Base-by-base conservation (phyloP, 2,888 invertebrate species). In the Aphrophora alni region DNA sequence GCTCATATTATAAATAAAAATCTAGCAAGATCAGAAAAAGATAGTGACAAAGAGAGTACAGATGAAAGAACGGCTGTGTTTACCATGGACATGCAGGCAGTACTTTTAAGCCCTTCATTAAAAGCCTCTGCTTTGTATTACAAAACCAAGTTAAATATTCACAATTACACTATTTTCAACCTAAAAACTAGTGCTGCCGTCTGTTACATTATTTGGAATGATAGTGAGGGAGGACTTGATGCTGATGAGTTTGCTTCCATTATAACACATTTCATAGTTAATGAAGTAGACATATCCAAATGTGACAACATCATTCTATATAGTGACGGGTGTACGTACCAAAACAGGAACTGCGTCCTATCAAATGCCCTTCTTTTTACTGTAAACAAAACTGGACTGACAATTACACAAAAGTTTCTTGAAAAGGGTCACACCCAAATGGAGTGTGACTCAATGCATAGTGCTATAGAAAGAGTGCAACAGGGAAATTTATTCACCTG, bases 391-490 rank as follows among this genome's bases (percentile, higher is more conserved):
- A 74, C 74, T 14, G 74, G 74, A 21, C 44, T 84, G 21, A 81
- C 76, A 3, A 85, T 87, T 80, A 82, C 82, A 25, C 86, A 87
- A 81, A 87, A 87, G 75, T 86, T 83, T 80, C 80, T 86, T 4
- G 84, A 84, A 38, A 83, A 83, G 69, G 86, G 86, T 0, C 86
- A 86, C 81, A 86, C 86, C 7, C 85, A 86, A 82, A 86, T 85
- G 84, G 85, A 86, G 78, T 83, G 83, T 51, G 86, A 87, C 80
- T 83, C 82, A 0, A 85, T 86, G 38, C 86, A 87, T 77, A 82
- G 83, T 28, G 38, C 71, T 25, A 85, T 86, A 33, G 75, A 75
- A 44, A 38, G 14, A 38, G 75, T 38, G 38, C 8, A 33, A 75
- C 44, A 75, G 27, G 27, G 27, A 75, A 26, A 75, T 75, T 59